Conservation (phyloP, 2,113 vertebrate species). For the Engystomops pustulosus region DNA sequence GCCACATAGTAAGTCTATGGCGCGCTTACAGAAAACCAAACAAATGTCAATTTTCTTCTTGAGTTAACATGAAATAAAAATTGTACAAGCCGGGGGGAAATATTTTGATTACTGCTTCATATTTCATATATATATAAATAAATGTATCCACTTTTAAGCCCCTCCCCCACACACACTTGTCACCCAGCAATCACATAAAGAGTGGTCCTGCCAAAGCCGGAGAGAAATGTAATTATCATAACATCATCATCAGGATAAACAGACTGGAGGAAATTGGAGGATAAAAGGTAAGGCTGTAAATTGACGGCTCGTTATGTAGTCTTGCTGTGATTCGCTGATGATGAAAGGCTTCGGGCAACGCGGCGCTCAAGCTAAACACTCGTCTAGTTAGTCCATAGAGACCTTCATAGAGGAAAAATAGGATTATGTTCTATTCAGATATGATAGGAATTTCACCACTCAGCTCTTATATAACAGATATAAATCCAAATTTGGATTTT, state of each 20-base stretch:
- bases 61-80: slow-evolving; percentile 52
- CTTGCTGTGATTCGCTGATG: slow-evolving; percentile 28
- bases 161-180: slow-evolving; percentile 28
- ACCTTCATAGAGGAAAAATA: neutral
- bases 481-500: neutral
- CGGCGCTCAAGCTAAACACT: neutral
- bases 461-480: neutral
- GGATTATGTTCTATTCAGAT: slow-evolving; percentile 4
- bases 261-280: slow-evolving; percentile 23
- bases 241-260: slow-evolving; percentile 39
- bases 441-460: neutral
- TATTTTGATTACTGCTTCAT: slow-evolving; percentile 48
- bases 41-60: slow-evolving; percentile 52
- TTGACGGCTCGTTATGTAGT: slow-evolving; percentile 40
- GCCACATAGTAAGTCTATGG: neutral
- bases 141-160: slow-evolving; percentile 28
- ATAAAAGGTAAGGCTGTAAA: slow-evolving; percentile 21
- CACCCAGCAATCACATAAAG: slow-evolving; percentile 48
- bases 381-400: slow-evolving; percentile 13
- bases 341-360: slow-evolving; percentile 44
- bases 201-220: neutral
- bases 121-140: slow-evolving; percentile 23
- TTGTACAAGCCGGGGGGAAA: slow-evolving; percentile 34
- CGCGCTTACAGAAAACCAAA: slow-evolving; percentile 41
- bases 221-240: slow-evolving; percentile 48